Conservation (phyloP, 2,797 vertebrate genomes). For the Ateles fusciceps region DNA sequence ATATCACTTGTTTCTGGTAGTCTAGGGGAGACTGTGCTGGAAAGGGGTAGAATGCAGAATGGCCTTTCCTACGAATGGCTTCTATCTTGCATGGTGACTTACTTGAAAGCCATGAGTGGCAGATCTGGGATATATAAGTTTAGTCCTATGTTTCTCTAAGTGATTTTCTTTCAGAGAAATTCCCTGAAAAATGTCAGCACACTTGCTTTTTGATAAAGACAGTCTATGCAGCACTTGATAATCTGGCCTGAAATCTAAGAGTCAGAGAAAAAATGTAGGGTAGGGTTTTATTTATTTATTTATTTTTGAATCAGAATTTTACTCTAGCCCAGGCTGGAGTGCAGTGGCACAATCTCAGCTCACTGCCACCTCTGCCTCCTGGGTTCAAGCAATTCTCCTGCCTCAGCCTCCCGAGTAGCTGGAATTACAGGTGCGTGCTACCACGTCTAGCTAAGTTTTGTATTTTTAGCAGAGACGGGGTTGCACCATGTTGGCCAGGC, state of each 20-base stretch:
- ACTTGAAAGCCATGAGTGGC: not conserved
- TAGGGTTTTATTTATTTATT: too few species aligned
- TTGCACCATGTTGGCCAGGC: not conserved
- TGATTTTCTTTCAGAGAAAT: constrained; percentile 1
- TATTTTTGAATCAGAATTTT: not conserved
- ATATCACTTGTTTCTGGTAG: not conserved
- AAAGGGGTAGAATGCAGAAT: not conserved
- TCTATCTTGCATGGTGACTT: not conserved
- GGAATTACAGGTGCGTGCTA: not conserved
- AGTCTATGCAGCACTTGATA: not conserved
- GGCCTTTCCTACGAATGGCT: not conserved
- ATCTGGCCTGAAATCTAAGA: not conserved
- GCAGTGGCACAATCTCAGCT: not conserved
- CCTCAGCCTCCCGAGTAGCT: not conserved
- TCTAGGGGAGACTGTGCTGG: not conserved
- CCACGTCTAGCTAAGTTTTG: not conserved
- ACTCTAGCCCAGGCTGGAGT: not conserved
- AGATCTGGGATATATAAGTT: not conserved
- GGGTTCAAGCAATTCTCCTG: not conserved
- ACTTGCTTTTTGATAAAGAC: not conserved
- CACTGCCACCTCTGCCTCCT: not conserved
- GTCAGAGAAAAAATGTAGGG: not conserved
- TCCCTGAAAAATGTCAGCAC: not conserved
- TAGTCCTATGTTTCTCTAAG: not conserved
- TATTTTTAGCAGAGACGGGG: not conserved